Evolutionary conservation across 2,888 invertebrate species (phyloP).

Genomic region (Gymnocheta viridis): DNA sequence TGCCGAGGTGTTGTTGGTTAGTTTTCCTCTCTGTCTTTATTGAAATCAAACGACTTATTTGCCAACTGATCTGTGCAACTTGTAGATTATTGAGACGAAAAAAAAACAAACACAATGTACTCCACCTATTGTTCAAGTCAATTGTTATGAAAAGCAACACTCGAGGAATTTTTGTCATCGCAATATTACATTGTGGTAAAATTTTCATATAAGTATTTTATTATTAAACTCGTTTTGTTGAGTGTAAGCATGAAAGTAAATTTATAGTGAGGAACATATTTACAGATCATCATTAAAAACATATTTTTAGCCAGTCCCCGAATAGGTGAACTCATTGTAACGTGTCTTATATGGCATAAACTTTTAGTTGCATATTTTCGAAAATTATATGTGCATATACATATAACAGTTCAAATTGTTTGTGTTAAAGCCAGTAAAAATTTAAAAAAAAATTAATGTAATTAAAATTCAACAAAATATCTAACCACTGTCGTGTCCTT

Average conservation of each 20-base stretch:
- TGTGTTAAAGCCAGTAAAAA: no score
- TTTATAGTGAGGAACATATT: not conserved
- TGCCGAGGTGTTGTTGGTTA: constrained; percentile 33
- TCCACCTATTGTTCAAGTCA: constrained; percentile 60
- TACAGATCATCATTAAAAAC: not conserved
- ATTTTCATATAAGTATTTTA: not conserved
- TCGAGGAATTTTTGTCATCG: constrained; percentile 19
- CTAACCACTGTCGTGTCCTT: no score
- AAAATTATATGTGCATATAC: no score
- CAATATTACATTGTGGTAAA: not conserved
- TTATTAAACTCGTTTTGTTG: not conserved
- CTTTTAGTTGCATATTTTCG: no score
- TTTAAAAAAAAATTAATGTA: no score
- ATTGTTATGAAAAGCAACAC: constrained; percentile 34
- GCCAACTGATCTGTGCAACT: constrained; percentile 49
- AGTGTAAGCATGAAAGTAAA: not conserved
- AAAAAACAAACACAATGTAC: constrained; percentile 14
- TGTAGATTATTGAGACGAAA: constrained; percentile 15
- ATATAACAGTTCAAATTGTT: no score
- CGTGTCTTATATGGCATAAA: no score
- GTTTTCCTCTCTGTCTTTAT: constrained; percentile 8
- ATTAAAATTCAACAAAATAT: no score
- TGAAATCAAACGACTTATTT: constrained; percentile 59
- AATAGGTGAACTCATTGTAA: not conserved
- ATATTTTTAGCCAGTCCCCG: no score